Percentiles rank a stretch among this genome's conserved stretches.
Conservation (phyloP, 2,113 vertebrate genomes). For the Brachypteracias leptosomus region DNA sequence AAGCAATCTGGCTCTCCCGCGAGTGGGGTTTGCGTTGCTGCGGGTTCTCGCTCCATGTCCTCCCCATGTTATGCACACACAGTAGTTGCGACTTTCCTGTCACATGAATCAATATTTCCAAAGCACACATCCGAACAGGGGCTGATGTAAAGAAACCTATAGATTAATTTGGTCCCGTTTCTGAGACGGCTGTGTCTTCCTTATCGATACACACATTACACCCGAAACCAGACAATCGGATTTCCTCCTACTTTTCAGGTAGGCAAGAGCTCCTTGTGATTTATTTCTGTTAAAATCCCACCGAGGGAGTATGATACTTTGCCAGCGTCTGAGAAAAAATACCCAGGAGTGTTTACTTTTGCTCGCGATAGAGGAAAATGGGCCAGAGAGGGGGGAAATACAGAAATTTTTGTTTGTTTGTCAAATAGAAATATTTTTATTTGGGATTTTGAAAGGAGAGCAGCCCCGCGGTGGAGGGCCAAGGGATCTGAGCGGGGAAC, state of each 20-base stretch:
- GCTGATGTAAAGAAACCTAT: neutral
- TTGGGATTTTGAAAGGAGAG: neutral
- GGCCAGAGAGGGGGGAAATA: neutral
- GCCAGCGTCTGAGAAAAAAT: neutral
- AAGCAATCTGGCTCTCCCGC: constrained; percentile 21
- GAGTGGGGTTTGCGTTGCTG: neutral
- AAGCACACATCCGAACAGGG: neutral
- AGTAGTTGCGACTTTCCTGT: neutral
- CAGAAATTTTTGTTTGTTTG: neutral
- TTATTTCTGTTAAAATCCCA: constrained; percentile 27
- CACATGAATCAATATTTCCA: neutral
- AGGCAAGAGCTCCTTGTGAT: constrained; percentile 47
- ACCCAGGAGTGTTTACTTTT: neutral
- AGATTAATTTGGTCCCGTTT: constrained; percentile 5
- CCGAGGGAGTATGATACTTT: neutral
- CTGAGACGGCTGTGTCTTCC: constrained; percentile 4
- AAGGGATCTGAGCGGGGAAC: constrained; percentile 3
- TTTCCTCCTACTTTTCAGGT: constrained; percentile 47
- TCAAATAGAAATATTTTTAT: neutral
- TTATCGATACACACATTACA: constrained; percentile 21
- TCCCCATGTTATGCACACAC: neutral
- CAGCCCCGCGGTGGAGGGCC: neutral
- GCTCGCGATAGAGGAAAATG: neutral
- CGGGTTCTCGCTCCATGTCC: neutral
- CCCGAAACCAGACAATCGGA: constrained; percentile 26